Evolutionary conservation across 2,113 vertebrate genomes (phyloP).

Genomic region (Neomonachus schauinslandi): DNA sequence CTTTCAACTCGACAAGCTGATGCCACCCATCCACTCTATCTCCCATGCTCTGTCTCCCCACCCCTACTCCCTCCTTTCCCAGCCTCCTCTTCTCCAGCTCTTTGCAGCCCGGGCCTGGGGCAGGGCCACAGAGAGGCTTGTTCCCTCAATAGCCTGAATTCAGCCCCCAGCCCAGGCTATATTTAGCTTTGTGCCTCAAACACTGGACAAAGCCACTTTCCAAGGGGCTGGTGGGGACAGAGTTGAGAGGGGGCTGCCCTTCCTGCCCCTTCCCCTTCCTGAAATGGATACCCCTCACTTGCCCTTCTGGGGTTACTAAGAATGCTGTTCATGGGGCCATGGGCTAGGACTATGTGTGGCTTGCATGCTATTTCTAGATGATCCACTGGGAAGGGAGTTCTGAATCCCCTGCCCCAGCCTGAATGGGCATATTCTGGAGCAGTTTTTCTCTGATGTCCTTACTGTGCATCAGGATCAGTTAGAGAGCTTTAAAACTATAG

Average conservation of each 20-base stretch:
- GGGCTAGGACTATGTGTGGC: constrained; percentile 1
- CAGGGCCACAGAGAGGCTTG: background rate
- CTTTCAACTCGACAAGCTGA: background rate
- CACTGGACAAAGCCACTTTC: constrained; percentile 80
- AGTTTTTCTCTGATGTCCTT: background rate
- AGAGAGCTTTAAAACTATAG: background rate
- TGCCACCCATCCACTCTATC: background rate
- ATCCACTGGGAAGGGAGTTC: background rate
- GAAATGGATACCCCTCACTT: constrained; percentile 59
- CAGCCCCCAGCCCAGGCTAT: constrained; percentile 74
- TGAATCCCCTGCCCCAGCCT: background rate
- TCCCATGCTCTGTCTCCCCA: background rate
- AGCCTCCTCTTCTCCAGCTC: background rate
- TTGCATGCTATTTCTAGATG: constrained; percentile 66
- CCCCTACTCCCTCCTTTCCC: background rate
- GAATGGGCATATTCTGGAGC: background rate
- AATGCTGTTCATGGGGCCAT: constrained; percentile 42
- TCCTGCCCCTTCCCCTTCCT: constrained; percentile 73
- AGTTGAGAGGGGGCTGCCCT: constrained; percentile 59
- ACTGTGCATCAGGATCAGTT: background rate
- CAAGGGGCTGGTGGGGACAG: constrained; percentile 54
- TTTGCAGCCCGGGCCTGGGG: background rate
- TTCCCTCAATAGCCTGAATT: constrained; percentile 76
- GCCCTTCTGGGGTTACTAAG: constrained; percentile 66
- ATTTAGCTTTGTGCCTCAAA: constrained; percentile 71